These are phyloP conservation scores for Trematocara marginatum DNA, from an alignment of 2,113 vertebrate genomes.

Conservation along the genomic window DNA sequence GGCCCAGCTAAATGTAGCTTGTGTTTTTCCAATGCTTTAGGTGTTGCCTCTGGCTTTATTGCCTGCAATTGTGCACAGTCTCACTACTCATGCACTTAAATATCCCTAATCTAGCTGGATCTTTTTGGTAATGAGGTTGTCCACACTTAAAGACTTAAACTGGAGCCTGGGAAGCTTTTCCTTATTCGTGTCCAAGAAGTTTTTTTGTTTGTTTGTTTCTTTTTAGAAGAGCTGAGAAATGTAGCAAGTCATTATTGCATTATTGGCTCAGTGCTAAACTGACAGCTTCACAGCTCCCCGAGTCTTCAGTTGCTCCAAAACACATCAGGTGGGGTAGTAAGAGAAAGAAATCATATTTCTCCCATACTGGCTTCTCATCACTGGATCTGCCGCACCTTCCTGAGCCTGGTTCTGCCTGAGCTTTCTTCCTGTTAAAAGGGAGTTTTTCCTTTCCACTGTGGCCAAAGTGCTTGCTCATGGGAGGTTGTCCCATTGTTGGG, in stretches of 20 bases:
- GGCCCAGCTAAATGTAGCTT: background rate
- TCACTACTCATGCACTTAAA: background rate
- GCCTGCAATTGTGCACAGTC: background rate
- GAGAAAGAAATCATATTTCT: background rate
- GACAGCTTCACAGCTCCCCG: background rate
- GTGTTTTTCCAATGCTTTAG: background rate
- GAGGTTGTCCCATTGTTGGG: background rate
- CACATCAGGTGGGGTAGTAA: background rate
- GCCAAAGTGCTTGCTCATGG: background rate
- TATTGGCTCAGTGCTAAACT: background rate
- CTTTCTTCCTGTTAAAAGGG: background rate
- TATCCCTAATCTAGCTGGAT: background rate
- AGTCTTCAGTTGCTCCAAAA: background rate
- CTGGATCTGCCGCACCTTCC: background rate
- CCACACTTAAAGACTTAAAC: background rate
- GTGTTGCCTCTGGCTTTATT: background rate
- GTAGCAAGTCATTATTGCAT: background rate
- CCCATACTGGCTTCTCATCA: background rate
- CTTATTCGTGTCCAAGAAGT: fast-evolving
- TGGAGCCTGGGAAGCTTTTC: background rate
- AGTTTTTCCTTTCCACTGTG: background rate
- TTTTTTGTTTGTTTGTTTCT: fast-evolving
- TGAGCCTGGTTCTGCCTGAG: background rate
- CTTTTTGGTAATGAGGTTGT: background rate
- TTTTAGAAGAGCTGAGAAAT: background rate